These are phyloP conservation scores for Tetramorium simillimum DNA, from an alignment of 1,140 invertebrate species.

Conservation along the genomic window DNA sequence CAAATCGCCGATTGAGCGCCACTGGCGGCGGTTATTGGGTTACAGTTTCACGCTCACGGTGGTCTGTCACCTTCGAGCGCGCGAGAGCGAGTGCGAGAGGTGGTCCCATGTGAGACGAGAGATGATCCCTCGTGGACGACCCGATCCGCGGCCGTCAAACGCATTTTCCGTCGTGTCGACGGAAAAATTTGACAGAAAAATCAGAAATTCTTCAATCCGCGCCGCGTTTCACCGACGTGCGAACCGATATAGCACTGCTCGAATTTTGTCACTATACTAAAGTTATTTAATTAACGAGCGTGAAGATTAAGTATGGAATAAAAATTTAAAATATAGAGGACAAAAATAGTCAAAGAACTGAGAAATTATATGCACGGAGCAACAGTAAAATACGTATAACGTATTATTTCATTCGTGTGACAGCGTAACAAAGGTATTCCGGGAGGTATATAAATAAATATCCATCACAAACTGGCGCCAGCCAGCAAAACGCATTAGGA, in stretches of 20 bases:
- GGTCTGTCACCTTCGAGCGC: constrained; percentile 69
- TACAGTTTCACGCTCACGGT: constrained; percentile 74
- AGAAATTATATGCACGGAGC: neutral
- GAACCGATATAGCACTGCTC: neutral
- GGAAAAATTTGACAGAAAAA: neutral
- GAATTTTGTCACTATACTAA: neutral
- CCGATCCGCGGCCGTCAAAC: constrained; percentile 1
- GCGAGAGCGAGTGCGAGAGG: constrained; percentile 24
- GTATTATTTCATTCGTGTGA: neutral
- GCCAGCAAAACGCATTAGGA: neutral
- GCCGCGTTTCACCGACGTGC: neutral
- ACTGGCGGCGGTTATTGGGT: constrained; percentile 73
- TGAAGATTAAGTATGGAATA: neutral
- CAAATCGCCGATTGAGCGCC: constrained; percentile 58
- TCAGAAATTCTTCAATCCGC: neutral
- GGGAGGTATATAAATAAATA: neutral
- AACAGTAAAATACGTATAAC: neutral
- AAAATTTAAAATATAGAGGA: neutral
- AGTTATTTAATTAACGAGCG: neutral
- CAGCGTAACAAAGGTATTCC: neutral
- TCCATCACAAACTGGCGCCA: neutral
- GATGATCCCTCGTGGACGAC: constrained; percentile 24
- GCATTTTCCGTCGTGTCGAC: neutral
- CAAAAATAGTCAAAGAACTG: neutral
- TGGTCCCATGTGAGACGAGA: neutral